A percentile compares a stretch with the other conserved stretches of the same genome.
Evolutionary conservation across 2,797 vertebrate species (phyloP).

Genomic region (Sebastolobus altivelis): DNA sequence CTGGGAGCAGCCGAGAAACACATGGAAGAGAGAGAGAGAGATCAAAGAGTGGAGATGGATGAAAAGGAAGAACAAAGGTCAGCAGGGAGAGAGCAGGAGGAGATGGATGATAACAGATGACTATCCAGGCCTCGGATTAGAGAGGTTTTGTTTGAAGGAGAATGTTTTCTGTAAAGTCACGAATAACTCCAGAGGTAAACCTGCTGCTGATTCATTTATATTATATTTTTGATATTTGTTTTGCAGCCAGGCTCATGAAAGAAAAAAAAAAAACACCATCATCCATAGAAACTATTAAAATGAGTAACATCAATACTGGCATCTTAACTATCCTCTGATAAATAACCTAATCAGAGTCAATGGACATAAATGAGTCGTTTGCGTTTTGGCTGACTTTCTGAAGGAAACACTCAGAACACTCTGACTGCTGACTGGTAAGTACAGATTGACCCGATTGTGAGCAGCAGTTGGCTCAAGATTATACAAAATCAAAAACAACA

Average conservation of each 20-base stretch:
- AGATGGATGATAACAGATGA: not conserved
- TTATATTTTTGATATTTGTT: too few species aligned
- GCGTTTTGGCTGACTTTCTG: not conserved
- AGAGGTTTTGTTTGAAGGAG: not conserved
- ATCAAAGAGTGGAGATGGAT: slow-evolving; percentile 12
- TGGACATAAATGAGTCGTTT: not conserved
- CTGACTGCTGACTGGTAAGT: slow-evolving; percentile 10
- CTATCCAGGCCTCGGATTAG: not conserved
- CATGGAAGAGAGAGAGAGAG: not conserved
- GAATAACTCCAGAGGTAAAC: not conserved
- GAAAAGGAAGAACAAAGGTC: not conserved
- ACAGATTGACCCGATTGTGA: not conserved
- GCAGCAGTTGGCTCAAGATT: not conserved
- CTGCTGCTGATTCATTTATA: not conserved
- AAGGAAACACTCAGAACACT: not conserved
- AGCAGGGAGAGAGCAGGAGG: not conserved
- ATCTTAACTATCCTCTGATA: not conserved
- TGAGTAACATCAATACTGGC: not conserved
- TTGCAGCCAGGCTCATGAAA: not conserved
- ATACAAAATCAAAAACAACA: not conserved
- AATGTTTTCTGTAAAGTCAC: not conserved
- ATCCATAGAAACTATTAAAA: not conserved
- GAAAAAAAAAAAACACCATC: not conserved
- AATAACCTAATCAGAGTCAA: slow-evolving; percentile 17
- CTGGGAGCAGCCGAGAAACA: not conserved